phyloP scores from a whole-genome alignment of 2,888 invertebrate genomes.

The Campoplex capitator region DNA sequence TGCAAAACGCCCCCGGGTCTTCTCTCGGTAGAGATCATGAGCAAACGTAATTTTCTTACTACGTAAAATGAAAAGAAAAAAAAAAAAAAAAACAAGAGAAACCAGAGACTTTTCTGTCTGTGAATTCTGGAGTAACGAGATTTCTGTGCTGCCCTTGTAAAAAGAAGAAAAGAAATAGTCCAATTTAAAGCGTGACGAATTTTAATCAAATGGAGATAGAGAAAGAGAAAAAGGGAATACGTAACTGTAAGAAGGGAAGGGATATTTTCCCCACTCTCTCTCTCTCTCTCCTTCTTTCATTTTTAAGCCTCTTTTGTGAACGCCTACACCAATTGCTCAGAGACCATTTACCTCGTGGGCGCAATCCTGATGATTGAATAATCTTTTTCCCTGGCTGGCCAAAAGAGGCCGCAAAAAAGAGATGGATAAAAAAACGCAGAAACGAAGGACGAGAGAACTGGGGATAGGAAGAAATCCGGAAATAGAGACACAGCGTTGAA shows the following conservation, averaged over 20 bases:
- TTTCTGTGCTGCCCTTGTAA: constrained; percentile 20
- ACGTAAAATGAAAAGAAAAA: constrained; percentile 7
- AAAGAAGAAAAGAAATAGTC: constrained; percentile 51
- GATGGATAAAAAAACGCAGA: not conserved
- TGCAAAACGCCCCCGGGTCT: constrained; percentile 4
- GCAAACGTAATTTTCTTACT: constrained; percentile 53
- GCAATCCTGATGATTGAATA: constrained; percentile 66
- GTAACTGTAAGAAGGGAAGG: constrained; percentile 24
- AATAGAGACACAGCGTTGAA: constrained; percentile 41
- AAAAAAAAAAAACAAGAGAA: not conserved
- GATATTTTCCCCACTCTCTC: not conserved
- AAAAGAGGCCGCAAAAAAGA: constrained; percentile 30
- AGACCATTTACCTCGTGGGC: constrained; percentile 59
- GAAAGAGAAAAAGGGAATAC: constrained; percentile 7
- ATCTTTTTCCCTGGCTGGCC: constrained; percentile 51
- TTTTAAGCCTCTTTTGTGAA: constrained; percentile 27
- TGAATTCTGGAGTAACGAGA: constrained; percentile 31
- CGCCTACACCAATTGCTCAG: constrained; percentile 62
- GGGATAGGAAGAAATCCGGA: constrained; percentile 5
- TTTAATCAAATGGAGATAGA: constrained; percentile 56
- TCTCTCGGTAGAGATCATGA: constrained; percentile 42
- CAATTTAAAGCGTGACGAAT: constrained; percentile 63
- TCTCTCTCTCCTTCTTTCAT: not conserved
- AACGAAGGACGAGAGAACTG: not conserved
- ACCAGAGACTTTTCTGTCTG: constrained; percentile 1